Percentiles rank a stretch among this genome's conserved stretches.
Evolutionary conservation across 37 sponge, comb jelly and placozoan species (phyloP).

Genomic region (Haliclona indistincta): DNA sequence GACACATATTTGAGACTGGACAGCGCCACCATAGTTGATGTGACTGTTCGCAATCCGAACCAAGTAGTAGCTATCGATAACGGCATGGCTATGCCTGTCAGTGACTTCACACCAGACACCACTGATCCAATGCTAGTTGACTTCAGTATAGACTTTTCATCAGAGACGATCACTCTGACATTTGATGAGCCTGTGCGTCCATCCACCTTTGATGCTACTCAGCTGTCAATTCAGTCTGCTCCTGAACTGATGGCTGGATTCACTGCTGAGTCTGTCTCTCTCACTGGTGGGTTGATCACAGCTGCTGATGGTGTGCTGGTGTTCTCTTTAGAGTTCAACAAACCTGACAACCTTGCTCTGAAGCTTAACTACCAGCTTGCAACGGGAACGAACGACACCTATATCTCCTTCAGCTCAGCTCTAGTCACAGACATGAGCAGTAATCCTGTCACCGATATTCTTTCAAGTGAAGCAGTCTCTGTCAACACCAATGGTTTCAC

Average conservation of each 20-base stretch:
- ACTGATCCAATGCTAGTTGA: constrained; percentile 57
- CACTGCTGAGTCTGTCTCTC: constrained; percentile 17
- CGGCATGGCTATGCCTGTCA: constrained; percentile 43
- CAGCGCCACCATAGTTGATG: constrained; percentile 56
- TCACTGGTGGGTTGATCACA: constrained; percentile 44
- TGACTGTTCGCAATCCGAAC: constrained; percentile 64
- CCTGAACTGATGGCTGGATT: background rate
- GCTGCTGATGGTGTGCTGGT: constrained; percentile 39
- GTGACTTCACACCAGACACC: constrained; percentile 55
- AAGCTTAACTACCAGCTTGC: constrained; percentile 66
- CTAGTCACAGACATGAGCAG: constrained; percentile 77
- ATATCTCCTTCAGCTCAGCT: constrained; percentile 43
- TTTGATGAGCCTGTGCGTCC: constrained; percentile 86
- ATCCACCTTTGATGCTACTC: constrained; percentile 60
- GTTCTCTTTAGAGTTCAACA: constrained; percentile 37
- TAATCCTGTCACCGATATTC: constrained; percentile 14
- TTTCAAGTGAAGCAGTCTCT: background rate
- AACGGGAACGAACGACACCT: constrained; percentile 38
- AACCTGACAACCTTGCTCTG: constrained; percentile 44
- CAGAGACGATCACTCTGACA: constrained; percentile 49
- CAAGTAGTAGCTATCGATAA: constrained; percentile 45
- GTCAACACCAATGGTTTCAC: background rate
- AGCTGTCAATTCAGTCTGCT: constrained; percentile 56
- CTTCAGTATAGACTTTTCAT: constrained; percentile 62
- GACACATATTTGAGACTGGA: constrained; percentile 68